Percentiles rank a stretch among this genome's conserved stretches.
Conservation (phyloP, 2,888 invertebrate genomes). For the Athalia cordata region DNA sequence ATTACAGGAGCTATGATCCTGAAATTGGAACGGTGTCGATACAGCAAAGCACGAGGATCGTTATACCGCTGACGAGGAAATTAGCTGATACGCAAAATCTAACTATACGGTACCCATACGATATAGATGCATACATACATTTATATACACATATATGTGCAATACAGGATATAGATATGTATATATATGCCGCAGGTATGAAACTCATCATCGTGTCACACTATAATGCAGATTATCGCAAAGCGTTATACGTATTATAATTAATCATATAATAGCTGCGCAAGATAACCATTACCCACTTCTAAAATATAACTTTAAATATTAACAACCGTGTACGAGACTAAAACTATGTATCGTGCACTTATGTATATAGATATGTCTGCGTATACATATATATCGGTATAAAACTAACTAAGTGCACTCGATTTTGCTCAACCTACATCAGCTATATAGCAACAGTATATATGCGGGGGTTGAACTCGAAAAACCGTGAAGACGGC, state of each 20-base stretch:
- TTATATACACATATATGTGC: neutral
- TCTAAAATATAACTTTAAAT: neutral
- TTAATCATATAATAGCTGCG: conserved; percentile 6
- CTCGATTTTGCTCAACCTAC: no score
- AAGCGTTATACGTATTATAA: conserved; percentile 3
- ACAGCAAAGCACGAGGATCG: neutral
- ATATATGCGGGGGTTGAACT: no score
- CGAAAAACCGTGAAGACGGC: no score
- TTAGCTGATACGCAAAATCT: conserved; percentile 18
- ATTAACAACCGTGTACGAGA: neutral
- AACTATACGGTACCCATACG: neutral
- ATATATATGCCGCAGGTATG: neutral
- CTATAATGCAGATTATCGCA: neutral
- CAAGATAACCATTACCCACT: neutral
- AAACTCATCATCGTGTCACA: conserved; percentile 16
- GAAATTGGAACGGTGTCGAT: conserved; percentile 13
- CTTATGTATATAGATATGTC: no score
- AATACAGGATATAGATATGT: no score
- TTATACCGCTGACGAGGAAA: neutral
- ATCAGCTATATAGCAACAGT: no score
- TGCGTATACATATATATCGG: no score
- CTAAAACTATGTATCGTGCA: no score
- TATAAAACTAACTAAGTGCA: no score
- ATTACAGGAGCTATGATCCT: neutral
- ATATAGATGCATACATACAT: neutral